Base-by-base conservation (phyloP, 1,140 invertebrate genomes). In the Drosophila subobscura region DNA sequence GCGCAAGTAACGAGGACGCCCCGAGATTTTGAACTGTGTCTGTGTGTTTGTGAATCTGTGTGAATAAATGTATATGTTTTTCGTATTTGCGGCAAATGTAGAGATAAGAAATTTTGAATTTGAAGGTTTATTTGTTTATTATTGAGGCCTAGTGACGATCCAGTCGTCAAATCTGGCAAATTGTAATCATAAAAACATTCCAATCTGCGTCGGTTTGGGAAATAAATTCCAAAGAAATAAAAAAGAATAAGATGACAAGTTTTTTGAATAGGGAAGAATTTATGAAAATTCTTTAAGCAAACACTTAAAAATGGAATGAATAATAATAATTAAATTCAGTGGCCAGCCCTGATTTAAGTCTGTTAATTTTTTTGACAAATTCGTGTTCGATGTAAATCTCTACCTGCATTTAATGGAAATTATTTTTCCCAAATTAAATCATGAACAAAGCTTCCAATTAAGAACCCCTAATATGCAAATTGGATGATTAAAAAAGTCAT, bases 391-490 rank as follows among this genome's bases (percentile, higher is more conserved):
- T 33, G 51, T 23, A 45, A 53, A 47, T 41, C 41, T 10, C 10
- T 37, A 37, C 10, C 8, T 23, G 8, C 44, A 33, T 6, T 23
- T 42, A 64, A 54, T 47, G 25, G 0, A 25, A 40, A 45, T 16
- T 7, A 33, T 16, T 54, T 45, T 45, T 4, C 5, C 1, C 3
- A 42, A 50, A 72, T 53, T 44, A 42, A 66, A 29, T 45, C 41
- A 53, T 58, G 40, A 50, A 14, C 41, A 42, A 41, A 12, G 57
- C 52, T 20, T 41, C 27, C 74, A 75, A 78, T 83, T 78, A 75
- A 74, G 45, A 64, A 47, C 49, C 64, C 60, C 74, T 61, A 59
- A 51, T 55, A 80, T 74, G 81, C 80, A 85, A 85, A 85, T 85
- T 77, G 57, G 42, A 56, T 85, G 50, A 5, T 63, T 52, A 79